A percentile compares a stretch with the other conserved stretches of the same genome.
Evolutionary conservation across 1,140 invertebrate genomes (phyloP).

Genomic region (Aphis craccivora): DNA sequence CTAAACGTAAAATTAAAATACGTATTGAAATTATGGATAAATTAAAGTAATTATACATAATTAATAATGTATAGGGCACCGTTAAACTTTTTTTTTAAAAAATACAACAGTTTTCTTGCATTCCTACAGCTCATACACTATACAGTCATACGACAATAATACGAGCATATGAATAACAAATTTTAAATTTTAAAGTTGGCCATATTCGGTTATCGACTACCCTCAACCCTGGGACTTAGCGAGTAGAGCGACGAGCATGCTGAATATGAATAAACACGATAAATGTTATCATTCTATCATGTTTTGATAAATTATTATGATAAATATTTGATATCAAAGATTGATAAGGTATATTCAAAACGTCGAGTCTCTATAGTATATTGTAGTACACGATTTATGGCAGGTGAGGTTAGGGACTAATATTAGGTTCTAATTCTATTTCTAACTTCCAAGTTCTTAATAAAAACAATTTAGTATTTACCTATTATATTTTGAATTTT

Average conservation of each 20-base stretch:
- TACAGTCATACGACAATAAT: too few relatives aligned
- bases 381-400: neutral
- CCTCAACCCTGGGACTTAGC: neutral
- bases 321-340: neutral
- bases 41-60: neutral
- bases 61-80: neutral
- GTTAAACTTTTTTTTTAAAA: neutral
- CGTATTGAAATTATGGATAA: neutral
- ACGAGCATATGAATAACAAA: neutral
- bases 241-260: neutral
- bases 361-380: neutral
- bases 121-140: too few relatives aligned
- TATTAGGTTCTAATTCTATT: neutral
- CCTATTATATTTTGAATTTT: neutral
- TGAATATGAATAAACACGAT: neutral
- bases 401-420: neutral
- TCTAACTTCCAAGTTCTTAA: neutral
- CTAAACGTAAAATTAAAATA: neutral
- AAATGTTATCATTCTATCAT: neutral
- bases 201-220: neutral
- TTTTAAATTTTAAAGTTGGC: neutral
- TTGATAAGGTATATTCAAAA: conserved; percentile 5
- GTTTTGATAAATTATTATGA: too few relatives aligned
- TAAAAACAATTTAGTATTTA: neutral
- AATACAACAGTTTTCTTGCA: neutral